Percentiles rank a stretch among this genome's conserved stretches.
These are phyloP conservation scores for human (Homo sapiens) DNA, from an alignment of 2,113 vertebrate species.

Conservation along the genomic window DNA sequence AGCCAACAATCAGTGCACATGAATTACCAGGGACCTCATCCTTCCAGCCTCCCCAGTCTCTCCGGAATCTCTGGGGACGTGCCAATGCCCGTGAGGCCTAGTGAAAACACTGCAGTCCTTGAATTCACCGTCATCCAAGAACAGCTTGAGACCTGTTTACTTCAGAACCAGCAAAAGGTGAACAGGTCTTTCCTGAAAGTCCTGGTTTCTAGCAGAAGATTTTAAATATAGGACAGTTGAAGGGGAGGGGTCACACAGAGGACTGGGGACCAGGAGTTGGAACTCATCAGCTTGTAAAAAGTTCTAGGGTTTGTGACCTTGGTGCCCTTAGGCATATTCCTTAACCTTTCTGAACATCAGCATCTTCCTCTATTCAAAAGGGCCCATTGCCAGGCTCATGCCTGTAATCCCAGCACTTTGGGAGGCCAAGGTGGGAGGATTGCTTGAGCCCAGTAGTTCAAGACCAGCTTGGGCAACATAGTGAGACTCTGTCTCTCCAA, in stretches of 20 bases:
- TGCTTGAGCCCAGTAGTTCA: too few species aligned
- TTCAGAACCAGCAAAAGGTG: not conserved
- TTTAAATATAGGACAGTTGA: not conserved
- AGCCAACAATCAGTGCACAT: not conserved
- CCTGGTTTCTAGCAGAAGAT: not conserved
- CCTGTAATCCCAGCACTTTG: too few species aligned
- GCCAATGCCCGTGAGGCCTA: not conserved
- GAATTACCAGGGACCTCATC: too few species aligned
- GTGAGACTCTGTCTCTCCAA: too few species aligned
- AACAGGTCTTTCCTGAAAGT: not conserved
- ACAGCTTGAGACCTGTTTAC: not conserved
- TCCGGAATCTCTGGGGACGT: fast-evolving
- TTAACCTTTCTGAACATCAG: not conserved
- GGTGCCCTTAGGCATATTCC: not conserved
- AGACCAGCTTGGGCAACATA: too few species aligned
- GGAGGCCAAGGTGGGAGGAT: too few species aligned
- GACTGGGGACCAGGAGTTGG: not conserved
- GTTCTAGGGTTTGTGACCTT: not conserved
- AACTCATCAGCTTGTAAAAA: fast-evolving
- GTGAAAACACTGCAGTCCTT: not conserved
- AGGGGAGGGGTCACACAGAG: fast-evolving
- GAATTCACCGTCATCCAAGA: not conserved
- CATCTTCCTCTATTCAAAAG: not conserved
- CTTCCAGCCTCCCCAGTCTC: not conserved
- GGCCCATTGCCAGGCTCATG: too few species aligned